Conservation (phyloP, 2,797 vertebrate species). For the Taenioides sp. region DNA sequence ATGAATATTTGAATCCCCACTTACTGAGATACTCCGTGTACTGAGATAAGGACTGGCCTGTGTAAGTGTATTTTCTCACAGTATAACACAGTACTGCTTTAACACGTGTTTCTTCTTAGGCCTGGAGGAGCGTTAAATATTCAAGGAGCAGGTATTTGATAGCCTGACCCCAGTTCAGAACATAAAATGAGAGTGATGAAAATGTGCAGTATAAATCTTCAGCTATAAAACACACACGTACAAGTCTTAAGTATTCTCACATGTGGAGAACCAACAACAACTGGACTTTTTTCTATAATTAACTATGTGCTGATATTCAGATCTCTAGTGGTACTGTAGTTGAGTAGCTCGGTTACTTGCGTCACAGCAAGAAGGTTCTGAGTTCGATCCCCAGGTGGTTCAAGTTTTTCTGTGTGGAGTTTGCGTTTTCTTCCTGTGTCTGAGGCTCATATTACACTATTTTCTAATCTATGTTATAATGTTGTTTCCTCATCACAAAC, state of each 20-base stretch:
- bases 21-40: slow-evolving; percentile 31
- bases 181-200: slow-evolving; percentile 48
- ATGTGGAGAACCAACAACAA: slow-evolving; percentile 11
- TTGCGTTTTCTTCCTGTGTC: too few species aligned
- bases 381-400: too few species aligned
- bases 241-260: slow-evolving; percentile 32
- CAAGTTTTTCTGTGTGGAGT: too few species aligned
- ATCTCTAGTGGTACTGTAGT: too few species aligned
- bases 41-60: not conserved
- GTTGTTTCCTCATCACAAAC: too few species aligned
- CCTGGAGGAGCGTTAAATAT: slow-evolving; percentile 52
- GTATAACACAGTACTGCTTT: not conserved
- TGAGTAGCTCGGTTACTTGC: too few species aligned
- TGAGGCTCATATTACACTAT: too few species aligned
- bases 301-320: too few species aligned
- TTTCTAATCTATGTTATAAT: too few species aligned
- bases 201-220: slow-evolving; percentile 42
- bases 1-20: slow-evolving; percentile 37
- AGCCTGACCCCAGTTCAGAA: slow-evolving; percentile 27
- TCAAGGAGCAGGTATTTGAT: slow-evolving; percentile 46
- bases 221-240: slow-evolving; percentile 47
- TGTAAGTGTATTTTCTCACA: not conserved
- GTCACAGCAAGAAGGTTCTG: too few species aligned
- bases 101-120: slow-evolving; percentile 29
- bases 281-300: too few species aligned